These are phyloP conservation scores for Ceratina calcarata DNA, from an alignment of 1,140 invertebrate genomes.

Conservation along the genomic window DNA sequence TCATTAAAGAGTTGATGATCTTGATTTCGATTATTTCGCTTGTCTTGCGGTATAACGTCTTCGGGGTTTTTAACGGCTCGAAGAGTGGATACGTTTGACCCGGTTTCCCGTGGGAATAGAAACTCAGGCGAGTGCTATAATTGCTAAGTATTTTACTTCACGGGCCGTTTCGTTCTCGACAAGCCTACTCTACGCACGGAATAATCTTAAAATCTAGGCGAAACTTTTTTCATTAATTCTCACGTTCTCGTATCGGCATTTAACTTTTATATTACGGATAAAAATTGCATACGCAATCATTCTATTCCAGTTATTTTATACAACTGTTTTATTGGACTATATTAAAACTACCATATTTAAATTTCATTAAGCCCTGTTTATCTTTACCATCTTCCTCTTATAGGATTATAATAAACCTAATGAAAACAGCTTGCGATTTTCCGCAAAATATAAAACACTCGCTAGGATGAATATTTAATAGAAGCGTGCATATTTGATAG, in stretches of 20 bases:
- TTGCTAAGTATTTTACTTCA: not conserved
- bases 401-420: no score
- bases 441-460: no score
- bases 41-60: not conserved
- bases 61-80: not conserved
- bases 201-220: not conserved
- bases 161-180: not conserved
- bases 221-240: not conserved
- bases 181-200: no score
- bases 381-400: no score
- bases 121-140: not conserved
- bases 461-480: no score
- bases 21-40: conserved; percentile 24
- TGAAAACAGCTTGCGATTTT: no score
- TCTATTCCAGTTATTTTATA: no score
- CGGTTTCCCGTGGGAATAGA: not conserved
- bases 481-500: not conserved
- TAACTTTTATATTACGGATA: not conserved
- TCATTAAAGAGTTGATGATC: conserved; percentile 13
- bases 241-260: not conserved
- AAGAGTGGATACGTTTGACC: conserved; percentile 6
- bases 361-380: no score
- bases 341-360: no score
- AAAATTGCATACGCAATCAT: not conserved
- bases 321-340: no score